Evolutionary conservation across 2,888 invertebrate genomes (phyloP), one percentile per base, ranked within the genome.

Genomic region (Anoplius nigerrimus): DNA sequence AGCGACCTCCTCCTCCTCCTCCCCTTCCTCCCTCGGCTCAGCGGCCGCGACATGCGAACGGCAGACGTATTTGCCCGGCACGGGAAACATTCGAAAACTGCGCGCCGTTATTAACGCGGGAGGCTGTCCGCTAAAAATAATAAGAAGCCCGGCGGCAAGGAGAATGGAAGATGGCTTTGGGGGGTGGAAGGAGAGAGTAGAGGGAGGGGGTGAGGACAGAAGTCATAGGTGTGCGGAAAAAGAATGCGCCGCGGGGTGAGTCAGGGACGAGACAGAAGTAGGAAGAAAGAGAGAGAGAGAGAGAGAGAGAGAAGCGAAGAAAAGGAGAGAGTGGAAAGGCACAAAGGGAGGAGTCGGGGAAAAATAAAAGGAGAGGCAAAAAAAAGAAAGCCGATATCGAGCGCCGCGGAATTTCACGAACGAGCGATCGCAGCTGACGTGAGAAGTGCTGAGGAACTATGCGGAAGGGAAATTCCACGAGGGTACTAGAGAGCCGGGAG

Each of bases 391-490:
- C 48, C 48, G 48, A 75, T 79, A 79, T 78, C 69, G 72, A 71
- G 71, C 66, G 62, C 68, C 65, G 24, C 60, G 74, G 74, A 79
- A 81, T 81, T 79, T 70, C 66, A 71, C 64, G 71, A 66, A 64
- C 72, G 66, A 69, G 51, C 66, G 70, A 76, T 68, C 76, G 76
- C 72, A 65, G 74, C 72, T 70, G 76, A 70, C 76, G 79, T 62
- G 76, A 66, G 70, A 74, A 69, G 72, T 62, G 70, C 62, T 62
- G 66, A 66, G 63, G 64, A 79, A 73, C 76, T 80, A 79, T 75
- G 74, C 80, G 75, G 71, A 70, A 72, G 66, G 69, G 72, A 72
- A 76, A 76, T 76, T 79, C 74, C 72, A 56, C 48, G 65, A 54
- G 59, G 64, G 65, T 57, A 59, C 63, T 57, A 53, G 62, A 51